Evolutionary conservation across 1,140 invertebrate species (phyloP), one percentile per base, ranked within the genome.

Genomic region (Nebria ingens): DNA sequence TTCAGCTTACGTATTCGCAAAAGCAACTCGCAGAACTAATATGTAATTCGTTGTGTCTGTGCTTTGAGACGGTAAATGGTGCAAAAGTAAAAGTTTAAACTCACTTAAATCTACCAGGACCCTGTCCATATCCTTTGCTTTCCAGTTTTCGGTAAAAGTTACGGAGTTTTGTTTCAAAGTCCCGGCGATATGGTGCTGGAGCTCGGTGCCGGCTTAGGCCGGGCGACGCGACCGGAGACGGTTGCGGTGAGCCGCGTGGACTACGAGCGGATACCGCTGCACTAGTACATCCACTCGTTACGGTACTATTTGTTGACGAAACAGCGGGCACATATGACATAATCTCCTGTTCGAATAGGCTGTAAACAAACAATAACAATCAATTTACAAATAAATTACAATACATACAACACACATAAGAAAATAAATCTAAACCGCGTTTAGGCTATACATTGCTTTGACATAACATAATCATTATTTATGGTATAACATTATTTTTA

Each of bases 261-360:
- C 78, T 79, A 51, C 73, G 59, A 22, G 58, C 23, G 42, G 55
- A 17, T 2, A 42, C 21, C 15, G 29, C 19, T n/a, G n/a, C n/a
- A 51, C 51, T 54, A 40, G 21, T 61, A 58, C 40, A 61, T 52
- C 13, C 29, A 25, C 58, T 54, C 19, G 55, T 51, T 17, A 38
- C 19, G 12, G 12, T 21, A 21, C 40, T 17, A 45, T 45, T 45
- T 4, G 9, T 45, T 9, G 69, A 58, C 15, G 61, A 60, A 15
- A 70, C 81, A 54, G 87, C 85, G 58, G 93, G 93, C 65, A 96
- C 89, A 74, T 95, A 96, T 54, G 91, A 93, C 92, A 96, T 96
- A 65, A 97, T 96, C 79, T 97, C 93, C 80, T 96, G 90, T 71
- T 97, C 93, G 78, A 96, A 97, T 62, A 96, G 81, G 79, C 92